Conservation (phyloP, 2,888 invertebrate genomes). For the Tiliacea aurago region DNA sequence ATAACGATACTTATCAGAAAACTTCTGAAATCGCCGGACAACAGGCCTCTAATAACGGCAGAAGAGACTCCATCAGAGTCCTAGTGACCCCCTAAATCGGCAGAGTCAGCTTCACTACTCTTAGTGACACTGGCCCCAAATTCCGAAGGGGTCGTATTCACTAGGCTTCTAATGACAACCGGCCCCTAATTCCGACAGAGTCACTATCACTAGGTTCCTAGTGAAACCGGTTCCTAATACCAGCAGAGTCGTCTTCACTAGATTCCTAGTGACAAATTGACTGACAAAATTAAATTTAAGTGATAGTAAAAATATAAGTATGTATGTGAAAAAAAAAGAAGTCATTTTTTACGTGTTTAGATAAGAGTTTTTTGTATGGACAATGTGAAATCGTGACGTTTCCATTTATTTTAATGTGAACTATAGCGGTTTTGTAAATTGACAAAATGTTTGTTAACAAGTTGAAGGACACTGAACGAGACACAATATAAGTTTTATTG, state of each 20-base stretch:
- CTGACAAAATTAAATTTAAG: slow-evolving; percentile 5
- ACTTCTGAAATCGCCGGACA: slow-evolving; percentile 75
- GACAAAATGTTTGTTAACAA: slow-evolving; percentile 13
- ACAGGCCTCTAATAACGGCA: slow-evolving; percentile 73
- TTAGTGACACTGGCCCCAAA: not conserved
- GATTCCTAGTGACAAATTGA: slow-evolving; percentile 4
- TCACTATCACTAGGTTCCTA: not conserved
- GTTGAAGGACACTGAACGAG: too few relatives aligned
- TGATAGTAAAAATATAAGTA: slow-evolving; percentile 22
- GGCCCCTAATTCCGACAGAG: not conserved
- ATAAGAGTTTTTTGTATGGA: not conserved
- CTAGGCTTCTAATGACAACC: not conserved
- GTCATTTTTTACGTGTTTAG: slow-evolving; percentile 18
- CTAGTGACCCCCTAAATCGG: not conserved
- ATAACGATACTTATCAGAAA: slow-evolving; percentile 77
- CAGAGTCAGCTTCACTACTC: slow-evolving; percentile 18
- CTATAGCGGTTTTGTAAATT: not conserved
- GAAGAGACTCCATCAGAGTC: slow-evolving; percentile 21
- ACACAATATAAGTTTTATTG: too few relatives aligned
- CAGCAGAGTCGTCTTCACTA: not conserved
- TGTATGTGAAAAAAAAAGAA: not conserved
- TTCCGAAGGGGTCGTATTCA: not conserved
- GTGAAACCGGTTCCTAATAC: not conserved
- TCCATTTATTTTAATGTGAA: slow-evolving; percentile 3
- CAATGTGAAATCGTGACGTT: not conserved